Percentiles rank a stretch among this genome's conserved stretches.
Evolutionary conservation across 1,140 invertebrate species (phyloP).

Genomic region (Ostrea edulis): DNA sequence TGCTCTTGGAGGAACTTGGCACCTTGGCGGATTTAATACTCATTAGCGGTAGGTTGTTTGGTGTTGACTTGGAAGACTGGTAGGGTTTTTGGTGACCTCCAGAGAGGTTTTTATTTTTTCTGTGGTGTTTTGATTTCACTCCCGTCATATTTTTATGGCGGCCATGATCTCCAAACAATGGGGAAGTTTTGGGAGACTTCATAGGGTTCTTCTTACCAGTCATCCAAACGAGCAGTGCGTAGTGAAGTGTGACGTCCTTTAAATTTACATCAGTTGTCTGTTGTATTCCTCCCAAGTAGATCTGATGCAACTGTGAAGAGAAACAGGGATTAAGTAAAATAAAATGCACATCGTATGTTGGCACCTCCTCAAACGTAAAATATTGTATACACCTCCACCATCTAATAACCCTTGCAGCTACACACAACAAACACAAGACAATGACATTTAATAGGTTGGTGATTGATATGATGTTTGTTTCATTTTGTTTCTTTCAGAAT

Average conservation of each 20-base stretch:
- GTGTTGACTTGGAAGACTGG: neutral
- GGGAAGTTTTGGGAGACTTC: neutral
- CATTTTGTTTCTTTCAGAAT: too few species aligned
- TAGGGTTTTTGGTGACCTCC: neutral
- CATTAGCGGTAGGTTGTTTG: neutral
- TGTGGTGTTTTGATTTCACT: constrained; percentile 10
- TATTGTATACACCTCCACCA: neutral
- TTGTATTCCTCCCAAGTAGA: constrained; percentile 49
- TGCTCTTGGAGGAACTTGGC: constrained; percentile 11
- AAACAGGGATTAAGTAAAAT: neutral
- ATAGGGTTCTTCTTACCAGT: constrained; percentile 39
- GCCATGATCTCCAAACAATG: neutral
- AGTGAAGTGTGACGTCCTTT: constrained; percentile 47
- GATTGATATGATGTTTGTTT: too few species aligned
- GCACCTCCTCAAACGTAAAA: neutral
- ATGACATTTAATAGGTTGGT: too few species aligned
- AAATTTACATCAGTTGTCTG: constrained; percentile 50
- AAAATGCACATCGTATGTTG: neutral
- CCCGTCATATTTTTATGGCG: neutral
- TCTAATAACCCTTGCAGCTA: neutral
- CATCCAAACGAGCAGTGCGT: constrained; percentile 51
- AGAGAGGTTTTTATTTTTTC: neutral
- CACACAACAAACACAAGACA: too few species aligned
- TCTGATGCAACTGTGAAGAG: constrained; percentile 38
- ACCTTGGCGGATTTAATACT: constrained; percentile 13